Conservation (phyloP, 2,888 invertebrate species). For the Idaea aversata region DNA sequence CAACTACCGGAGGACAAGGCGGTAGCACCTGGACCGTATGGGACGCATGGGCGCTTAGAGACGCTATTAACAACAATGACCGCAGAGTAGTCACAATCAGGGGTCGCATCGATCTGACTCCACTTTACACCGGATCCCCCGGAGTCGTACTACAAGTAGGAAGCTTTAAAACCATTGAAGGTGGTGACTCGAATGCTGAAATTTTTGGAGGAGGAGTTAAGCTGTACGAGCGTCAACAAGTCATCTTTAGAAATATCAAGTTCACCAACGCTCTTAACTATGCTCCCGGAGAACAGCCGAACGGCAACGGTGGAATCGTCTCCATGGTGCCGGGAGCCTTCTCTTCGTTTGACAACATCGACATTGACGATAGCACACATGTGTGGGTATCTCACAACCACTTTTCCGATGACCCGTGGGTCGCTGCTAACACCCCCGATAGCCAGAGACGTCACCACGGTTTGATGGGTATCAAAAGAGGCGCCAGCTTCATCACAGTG, state of each 20-base stretch:
- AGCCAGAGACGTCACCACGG: constrained; percentile 22
- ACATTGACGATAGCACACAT: constrained; percentile 6
- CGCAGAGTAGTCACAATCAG: not conserved
- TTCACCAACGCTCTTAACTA: constrained; percentile 5
- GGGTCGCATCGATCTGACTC: constrained; percentile 1
- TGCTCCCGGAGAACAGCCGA: constrained; percentile 2
- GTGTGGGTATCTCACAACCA: constrained; percentile 21
- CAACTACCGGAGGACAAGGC: not conserved
- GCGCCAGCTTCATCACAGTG: constrained; percentile 17
- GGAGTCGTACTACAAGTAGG: not conserved
- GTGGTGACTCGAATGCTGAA: constrained; percentile 1
- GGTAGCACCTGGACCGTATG: not conserved
- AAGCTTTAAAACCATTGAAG: not conserved
- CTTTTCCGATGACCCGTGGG: constrained; percentile 25
- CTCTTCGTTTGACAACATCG: constrained; percentile 7
- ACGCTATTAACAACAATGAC: not conserved
- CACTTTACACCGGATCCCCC: not conserved
- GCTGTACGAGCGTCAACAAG: not conserved
- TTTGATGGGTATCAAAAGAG: constrained; percentile 17
- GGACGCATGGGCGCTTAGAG: not conserved
- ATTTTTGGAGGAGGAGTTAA: constrained; percentile 3
- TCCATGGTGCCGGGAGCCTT: constrained; percentile 1
- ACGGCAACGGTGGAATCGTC: constrained; percentile 1
- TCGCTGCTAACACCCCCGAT: constrained; percentile 8
- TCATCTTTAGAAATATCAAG: not conserved